Base-by-base conservation (phyloP, 2,888 invertebrate genomes). In the Torymus auratus region DNA sequence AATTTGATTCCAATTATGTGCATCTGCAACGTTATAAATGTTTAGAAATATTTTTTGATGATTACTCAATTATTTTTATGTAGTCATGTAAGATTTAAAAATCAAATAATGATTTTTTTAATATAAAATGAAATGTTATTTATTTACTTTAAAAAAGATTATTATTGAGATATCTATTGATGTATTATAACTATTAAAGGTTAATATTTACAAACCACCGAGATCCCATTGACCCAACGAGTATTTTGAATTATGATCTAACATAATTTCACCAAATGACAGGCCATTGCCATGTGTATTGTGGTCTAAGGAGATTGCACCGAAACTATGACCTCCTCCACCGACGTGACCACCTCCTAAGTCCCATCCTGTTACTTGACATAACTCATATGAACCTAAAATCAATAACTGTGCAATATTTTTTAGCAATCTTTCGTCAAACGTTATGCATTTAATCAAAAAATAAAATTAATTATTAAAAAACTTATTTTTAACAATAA, bases 261-360 rank as follows among this genome's bases (percentile, higher is more conserved):
- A 68, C 7, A 61, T 28, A 41, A 67, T 68, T 60, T 65, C 65
- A 1, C 68, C 75, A 53, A 69, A 76, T 1, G 52, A 53, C 5
- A 61, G 56, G 53, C 60, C 60, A 52, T 60, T 50, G 10, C 15
- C 71, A 61, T 71, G 61, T 14, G 20, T 10, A 20, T 15, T 55
- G 55, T 71, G 62, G 13, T 62, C 84, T 58, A 87, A 61, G 11
- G 86, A 86, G 74, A 88, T 88, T 81, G 89, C 88, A 17, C 88
- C 88, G 14, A 88, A 83, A n/a, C 82, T 84, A n/a, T 86, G 82
- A 20, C 79, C 83, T n/a, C 78, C 83, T 12, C 74, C 85, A 41
- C 7, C 7, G 41, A 41, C 1, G 53, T 86, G 76, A 12, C 82
- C 81, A 20, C 81, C 12, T 41, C 17, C 84, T 12, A 85, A 78